A percentile compares a stretch with the other conserved stretches of the same genome.
These are phyloP conservation scores for Drepanosiphum platanoidis DNA, from an alignment of 2,888 invertebrate species.

Conservation along the genomic window DNA sequence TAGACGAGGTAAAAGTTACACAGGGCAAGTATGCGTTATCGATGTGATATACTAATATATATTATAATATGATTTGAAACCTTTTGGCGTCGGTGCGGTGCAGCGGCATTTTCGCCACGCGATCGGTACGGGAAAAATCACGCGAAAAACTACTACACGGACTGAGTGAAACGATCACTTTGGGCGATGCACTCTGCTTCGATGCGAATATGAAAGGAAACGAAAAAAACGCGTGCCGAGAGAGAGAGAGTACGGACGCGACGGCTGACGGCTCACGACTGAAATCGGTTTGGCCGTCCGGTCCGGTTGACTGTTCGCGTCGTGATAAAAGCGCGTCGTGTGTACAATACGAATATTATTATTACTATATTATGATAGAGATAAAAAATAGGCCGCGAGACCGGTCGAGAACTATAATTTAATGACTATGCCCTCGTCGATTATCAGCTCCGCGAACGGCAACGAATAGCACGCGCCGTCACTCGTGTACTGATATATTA, in stretches of 20 bases:
- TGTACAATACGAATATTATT: not conserved
- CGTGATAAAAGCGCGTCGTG: not conserved
- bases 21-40: too few species aligned
- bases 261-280: constrained; percentile 1
- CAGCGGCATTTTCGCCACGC: constrained; percentile 1
- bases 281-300: constrained; percentile 30
- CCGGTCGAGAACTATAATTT: not conserved
- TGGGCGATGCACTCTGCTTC: too few species aligned
- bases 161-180: too few species aligned
- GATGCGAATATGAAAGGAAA: too few species aligned
- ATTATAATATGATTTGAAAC: not conserved
- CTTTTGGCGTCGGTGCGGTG: constrained; percentile 20
- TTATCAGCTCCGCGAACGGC: not conserved
- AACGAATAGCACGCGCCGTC: not conserved
- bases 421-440: not conserved
- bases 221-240: too few species aligned
- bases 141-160: too few species aligned
- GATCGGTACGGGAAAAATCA: not conserved
- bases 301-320: not conserved
- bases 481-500: too few species aligned
- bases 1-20: too few species aligned
- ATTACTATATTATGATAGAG: too few species aligned
- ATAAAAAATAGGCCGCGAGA: not conserved
- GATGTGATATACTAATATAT: too few species aligned
- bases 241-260: too few species aligned